These are phyloP conservation scores for Parascotia fuliginaria DNA, from an alignment of 2,888 invertebrate species.

Conservation along the genomic window DNA sequence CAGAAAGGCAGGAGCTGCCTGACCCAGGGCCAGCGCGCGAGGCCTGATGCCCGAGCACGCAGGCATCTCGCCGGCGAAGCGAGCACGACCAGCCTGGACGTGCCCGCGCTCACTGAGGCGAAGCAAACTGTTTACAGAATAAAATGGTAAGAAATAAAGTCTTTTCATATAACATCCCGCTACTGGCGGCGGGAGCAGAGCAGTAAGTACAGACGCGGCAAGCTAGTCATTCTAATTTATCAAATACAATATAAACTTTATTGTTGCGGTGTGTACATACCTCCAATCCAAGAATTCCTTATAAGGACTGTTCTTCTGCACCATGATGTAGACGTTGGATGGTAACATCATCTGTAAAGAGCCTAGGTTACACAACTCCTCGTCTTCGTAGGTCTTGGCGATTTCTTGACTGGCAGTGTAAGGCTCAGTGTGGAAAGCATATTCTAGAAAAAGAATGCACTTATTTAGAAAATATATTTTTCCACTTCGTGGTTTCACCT, in stretches of 20 bases:
- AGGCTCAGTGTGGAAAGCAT: conserved; percentile 83
- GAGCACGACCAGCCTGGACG: conserved; percentile 50
- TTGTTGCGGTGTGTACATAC: conserved; percentile 33
- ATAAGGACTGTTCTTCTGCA: conserved; percentile 72
- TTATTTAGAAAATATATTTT: too few relatives aligned
- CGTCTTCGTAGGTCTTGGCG: conserved; percentile 69
- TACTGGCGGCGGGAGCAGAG: too few relatives aligned
- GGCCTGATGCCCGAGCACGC: conserved; percentile 69
- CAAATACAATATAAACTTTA: too few relatives aligned
- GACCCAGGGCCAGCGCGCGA: conserved; percentile 72
- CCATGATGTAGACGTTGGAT: conserved; percentile 68
- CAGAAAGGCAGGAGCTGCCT: conserved; percentile 74
- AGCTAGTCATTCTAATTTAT: too few relatives aligned
- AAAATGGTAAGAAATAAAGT: neutral
- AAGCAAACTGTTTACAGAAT: conserved; percentile 54
- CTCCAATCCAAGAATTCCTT: conserved; percentile 77
- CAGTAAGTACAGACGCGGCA: too few relatives aligned
- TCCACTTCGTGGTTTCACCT: too few relatives aligned
- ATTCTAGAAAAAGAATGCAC: conserved; percentile 62
- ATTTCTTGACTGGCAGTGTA: conserved; percentile 78
- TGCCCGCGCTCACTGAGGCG: conserved; percentile 74
- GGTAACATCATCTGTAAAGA: conserved; percentile 71
- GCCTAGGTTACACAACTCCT: conserved; percentile 79
- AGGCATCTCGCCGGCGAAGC: conserved; percentile 58
- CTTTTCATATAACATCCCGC: too few relatives aligned